Evolutionary conservation across 1,140 invertebrate species (phyloP).

Genomic region (Bactericera cockerelli): DNA sequence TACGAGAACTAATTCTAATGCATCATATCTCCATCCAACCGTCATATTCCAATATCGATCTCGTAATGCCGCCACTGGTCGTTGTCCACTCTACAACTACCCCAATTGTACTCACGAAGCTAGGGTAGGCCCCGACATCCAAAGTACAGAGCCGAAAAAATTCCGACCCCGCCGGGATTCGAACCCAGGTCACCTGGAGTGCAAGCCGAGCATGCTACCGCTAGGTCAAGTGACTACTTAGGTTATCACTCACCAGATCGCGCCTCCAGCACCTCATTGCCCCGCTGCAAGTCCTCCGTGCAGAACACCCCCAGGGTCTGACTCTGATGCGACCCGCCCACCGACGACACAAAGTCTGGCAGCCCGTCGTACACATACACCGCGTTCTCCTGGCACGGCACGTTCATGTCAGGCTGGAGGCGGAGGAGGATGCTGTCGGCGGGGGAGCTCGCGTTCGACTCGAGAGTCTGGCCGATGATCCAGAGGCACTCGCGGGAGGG

Average conservation of each 20-base stretch:
- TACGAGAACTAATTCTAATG: too few relatives aligned
- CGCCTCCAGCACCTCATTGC: slow-evolving; percentile 52
- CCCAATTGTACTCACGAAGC: too few relatives aligned
- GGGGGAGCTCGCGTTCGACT: background rate
- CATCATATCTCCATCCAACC: too few relatives aligned
- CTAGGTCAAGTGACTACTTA: too few relatives aligned
- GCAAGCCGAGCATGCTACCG: too few relatives aligned
- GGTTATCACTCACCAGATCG: slow-evolving; percentile 34
- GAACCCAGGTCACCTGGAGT: too few relatives aligned
- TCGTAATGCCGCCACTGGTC: too few relatives aligned
- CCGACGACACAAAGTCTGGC: slow-evolving; percentile 55
- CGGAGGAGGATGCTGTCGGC: slow-evolving; percentile 38
- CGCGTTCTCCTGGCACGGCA: slow-evolving; percentile 72
- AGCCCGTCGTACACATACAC: slow-evolving; percentile 85
- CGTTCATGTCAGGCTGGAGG: slow-evolving; percentile 50
- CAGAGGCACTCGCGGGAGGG: slow-evolving; percentile 70
- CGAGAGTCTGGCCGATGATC: slow-evolving; percentile 41
- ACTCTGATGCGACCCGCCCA: slow-evolving; percentile 45
- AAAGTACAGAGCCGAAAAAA: too few relatives aligned
- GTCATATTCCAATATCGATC: too few relatives aligned
- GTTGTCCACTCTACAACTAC: too few relatives aligned
- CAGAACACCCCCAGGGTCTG: slow-evolving; percentile 72
- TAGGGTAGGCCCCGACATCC: too few relatives aligned
- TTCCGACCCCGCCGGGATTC: too few relatives aligned
- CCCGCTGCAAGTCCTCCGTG: slow-evolving; percentile 47